phyloP scores from a whole-genome alignment of 2,113 vertebrate species.

The Fregetta grallaria region DNA sequence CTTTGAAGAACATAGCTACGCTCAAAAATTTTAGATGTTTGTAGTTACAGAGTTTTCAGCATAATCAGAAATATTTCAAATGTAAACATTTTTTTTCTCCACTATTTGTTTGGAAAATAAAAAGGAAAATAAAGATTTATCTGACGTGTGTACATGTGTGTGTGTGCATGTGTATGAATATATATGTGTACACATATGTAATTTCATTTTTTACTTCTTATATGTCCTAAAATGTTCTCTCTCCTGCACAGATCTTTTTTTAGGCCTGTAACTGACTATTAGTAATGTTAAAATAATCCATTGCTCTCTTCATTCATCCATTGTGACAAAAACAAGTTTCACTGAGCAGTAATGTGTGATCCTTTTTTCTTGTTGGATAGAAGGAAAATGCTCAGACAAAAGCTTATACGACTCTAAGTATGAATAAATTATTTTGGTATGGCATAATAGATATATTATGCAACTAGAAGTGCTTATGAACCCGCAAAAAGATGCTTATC shows the following conservation, averaged over 20 bases:
- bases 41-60: neutral
- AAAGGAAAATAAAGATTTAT: neutral
- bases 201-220: neutral
- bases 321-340: neutral
- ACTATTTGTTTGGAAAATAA: neutral
- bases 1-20: neutral
- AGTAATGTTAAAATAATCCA: neutral
- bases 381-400: neutral
- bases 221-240: neutral
- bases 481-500: neutral
- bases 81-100: neutral
- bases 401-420: neutral
- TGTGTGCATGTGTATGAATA: neutral
- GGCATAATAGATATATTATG: neutral
- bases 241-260: neutral
- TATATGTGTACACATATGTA: no score
- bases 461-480: neutral
- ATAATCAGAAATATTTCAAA: neutral
- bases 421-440: neutral
- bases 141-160: accelerated
- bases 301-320: neutral
- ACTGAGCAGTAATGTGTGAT: neutral
- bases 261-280: neutral
- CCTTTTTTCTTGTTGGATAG: neutral
- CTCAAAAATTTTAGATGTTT: neutral